Base-by-base conservation (phyloP, 1,140 invertebrate genomes). In the Charaxes varanes region DNA sequence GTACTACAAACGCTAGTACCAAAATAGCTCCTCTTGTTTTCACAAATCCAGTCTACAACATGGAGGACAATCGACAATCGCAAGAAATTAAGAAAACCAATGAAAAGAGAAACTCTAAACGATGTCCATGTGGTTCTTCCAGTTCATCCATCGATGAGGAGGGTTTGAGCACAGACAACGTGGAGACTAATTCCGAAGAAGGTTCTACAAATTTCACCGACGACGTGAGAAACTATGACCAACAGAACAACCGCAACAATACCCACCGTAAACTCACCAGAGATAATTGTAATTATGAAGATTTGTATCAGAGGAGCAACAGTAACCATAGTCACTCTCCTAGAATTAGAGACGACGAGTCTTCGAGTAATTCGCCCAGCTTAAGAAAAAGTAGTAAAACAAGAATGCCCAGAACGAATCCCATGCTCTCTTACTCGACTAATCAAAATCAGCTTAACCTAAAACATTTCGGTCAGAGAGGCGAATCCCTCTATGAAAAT, bases 21-120 rank as follows among this genome's bases (percentile, higher is more conserved):
- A 82, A 80, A 38, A 54, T 85, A 18, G 86, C 90, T 35, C 93
- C 94, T 3, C 68, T 96, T 28, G 93, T 94, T 16, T 96, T 96
- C 56, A 92, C 92, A 18, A 96, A 96, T 84, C 94, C 94, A 2
- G 90, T 94, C 26, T 96, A 95, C 68, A 90, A 91, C 58, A 88
- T 91, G 85, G 90, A 90, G 26, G 77, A 85, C 38, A 67, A 77
- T 56, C 50, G 76, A 54, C 78, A 78, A 41, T 46, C 68, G 36
- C 73, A 77, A 32, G 73, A 79, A 32, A 69, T 70, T 23, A 81
- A 78, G 41, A 65, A 61, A 36, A 62, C 55, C 23, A 72, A 60
- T 62, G 79, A 83, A 18, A 83, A 77, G 35, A 73, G 79, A 57
- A 79, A 79, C 55, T 80, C 79, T 23, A 83, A 83, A 32, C 76